Evolutionary conservation across 64 coral and sea anemone species (phyloP), one percentile per base, ranked within the genome.

Genomic region (Stichodactyla helianthus): DNA sequence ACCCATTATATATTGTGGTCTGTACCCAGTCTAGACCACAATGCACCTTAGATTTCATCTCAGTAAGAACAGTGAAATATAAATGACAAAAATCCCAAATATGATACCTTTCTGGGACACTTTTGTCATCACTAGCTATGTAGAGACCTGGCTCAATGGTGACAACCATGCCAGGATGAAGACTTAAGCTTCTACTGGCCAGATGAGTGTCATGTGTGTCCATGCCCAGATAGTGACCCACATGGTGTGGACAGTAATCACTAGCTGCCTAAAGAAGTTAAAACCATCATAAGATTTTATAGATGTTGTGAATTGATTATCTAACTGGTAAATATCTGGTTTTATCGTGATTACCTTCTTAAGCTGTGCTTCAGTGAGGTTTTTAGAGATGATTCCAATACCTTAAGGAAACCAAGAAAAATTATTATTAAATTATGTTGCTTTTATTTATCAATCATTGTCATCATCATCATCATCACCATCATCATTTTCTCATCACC

Each of bases 131-230:
- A 15, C 84, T 76, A 54, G 90, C 79, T 19, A 98, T 89, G 14
- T 98, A 98, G n/a, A 98, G 88, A 25, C 96, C 96, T 88, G 96
- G 96, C 28, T 98, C 96, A 44, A 98, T 79, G 6, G 96, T 98
- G 8, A 98, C 79, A 2, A 95, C 82, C 96, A 98, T 98, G 6
- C 90, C 93, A 51, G 90, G 93, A 63, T 92, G 83, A 51, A 98
- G 51, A 61, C 84, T 64, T 55, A 98, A 88, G 54, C 93, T 84
- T 82, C 90, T 92, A 60, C 96, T 91, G 12, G 92, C 93, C 17
- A 94, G 83, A 87, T 92, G 90, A 27, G 93, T 98, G 88, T 98
- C 96, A 31, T 98, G 96, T 4, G 91, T 90, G 86, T 98, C 96
- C 96, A 98, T 98, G 18, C 96, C 96, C 4, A 98, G 90, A 54